These are phyloP conservation scores for Macrophya annulata DNA, from an alignment of 2,888 invertebrate genomes.

Conservation along the genomic window DNA sequence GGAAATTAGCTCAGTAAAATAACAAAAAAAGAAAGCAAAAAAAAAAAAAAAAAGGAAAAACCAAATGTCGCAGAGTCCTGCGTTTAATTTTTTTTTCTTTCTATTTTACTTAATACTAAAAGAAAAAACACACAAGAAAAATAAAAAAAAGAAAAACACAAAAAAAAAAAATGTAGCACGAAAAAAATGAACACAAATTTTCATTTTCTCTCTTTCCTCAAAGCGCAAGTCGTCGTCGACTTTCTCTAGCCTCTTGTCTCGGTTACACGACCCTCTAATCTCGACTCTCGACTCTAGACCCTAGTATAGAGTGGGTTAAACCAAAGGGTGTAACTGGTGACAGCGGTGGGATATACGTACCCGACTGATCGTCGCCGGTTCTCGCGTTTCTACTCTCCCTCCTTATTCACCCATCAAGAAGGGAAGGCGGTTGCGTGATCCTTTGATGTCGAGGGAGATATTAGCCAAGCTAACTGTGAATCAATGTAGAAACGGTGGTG, in stretches of 20 bases:
- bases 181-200: not conserved
- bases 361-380: not conserved
- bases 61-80: not conserved
- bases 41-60: too few relatives aligned
- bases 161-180: not conserved
- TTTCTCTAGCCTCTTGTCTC: not conserved
- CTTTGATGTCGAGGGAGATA: slow-evolving; percentile 62
- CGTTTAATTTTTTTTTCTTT: not conserved
- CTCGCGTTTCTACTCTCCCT: not conserved
- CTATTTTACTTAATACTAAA: not conserved
- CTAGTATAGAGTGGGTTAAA: slow-evolving; percentile 1
- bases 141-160: not conserved
- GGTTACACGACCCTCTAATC: slow-evolving; percentile 9
- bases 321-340: slow-evolving; percentile 22
- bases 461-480: slow-evolving; percentile 66
- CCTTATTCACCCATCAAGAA: not conserved
- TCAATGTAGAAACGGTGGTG: slow-evolving; percentile 65
- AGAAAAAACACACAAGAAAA: not conserved
- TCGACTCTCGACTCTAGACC: not conserved
- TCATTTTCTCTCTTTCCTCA: not conserved
- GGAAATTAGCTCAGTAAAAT: not conserved
- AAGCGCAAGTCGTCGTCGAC: not conserved
- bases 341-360: slow-evolving; percentile 24
- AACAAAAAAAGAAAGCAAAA: not conserved
- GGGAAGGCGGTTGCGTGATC: slow-evolving; percentile 54